Evolutionary conservation across 2,888 invertebrate genomes (phyloP).

Genomic region (Cantharis rufa): DNA sequence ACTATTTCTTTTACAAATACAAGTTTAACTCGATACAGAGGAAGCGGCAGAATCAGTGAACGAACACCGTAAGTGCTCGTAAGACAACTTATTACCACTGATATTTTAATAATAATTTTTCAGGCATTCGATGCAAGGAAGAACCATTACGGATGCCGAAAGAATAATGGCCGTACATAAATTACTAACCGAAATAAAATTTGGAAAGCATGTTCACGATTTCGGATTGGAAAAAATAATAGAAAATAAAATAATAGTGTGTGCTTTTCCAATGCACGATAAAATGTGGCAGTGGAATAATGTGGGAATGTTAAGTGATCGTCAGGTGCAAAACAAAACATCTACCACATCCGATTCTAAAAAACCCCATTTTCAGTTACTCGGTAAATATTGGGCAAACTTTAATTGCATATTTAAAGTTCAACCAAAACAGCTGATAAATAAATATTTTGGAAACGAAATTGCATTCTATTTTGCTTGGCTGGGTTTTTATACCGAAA

Average conservation of each 20-base stretch:
- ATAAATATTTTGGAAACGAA: conserved; percentile 63
- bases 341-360: background rate
- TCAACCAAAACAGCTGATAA: conserved; percentile 64
- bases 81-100: background rate
- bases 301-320: conserved; percentile 45
- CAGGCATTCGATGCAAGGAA: background rate
- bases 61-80: background rate
- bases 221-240: conserved; percentile 30
- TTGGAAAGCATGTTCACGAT: background rate
- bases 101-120: background rate
- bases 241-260: conserved; percentile 39
- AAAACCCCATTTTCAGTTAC: conserved; percentile 46
- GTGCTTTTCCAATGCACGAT: conserved; percentile 51
- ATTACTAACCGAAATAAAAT: background rate
- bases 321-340: conserved; percentile 43
- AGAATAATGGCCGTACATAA: background rate
- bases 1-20: background rate
- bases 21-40: background rate
- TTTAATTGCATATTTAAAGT: conserved; percentile 58
- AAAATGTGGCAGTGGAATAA: conserved; percentile 44
- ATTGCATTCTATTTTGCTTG: conserved; percentile 59
- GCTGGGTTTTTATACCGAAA: background rate
- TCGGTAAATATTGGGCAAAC: conserved; percentile 63
- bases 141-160: background rate
- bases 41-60: background rate